Evolutionary conservation across 92 coral and sea anemone genomes (phyloP).

Genomic region (Galaxea fascicularis): DNA sequence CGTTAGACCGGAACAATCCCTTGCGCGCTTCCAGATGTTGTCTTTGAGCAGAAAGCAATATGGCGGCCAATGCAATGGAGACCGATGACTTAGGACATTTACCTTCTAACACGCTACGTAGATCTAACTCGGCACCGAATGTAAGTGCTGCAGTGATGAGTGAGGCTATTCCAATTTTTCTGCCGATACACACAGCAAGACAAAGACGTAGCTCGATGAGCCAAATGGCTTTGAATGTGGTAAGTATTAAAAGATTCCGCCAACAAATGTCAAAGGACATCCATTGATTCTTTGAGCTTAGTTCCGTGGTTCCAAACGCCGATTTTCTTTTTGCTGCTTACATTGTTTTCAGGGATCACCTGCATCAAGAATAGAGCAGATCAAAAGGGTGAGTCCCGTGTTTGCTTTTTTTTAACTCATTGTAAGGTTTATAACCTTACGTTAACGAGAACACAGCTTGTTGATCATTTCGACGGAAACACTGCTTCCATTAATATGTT

Average conservation of each 20-base stretch:
- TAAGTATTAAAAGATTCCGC: constrained; percentile 51
- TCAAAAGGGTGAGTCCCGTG: constrained; percentile 74
- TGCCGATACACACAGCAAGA: constrained; percentile 79
- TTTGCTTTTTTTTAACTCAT: background rate
- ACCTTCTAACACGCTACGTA: constrained; percentile 87
- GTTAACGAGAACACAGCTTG: too few species aligned
- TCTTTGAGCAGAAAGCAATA: constrained; percentile 67
- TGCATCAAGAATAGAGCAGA: constrained; percentile 91
- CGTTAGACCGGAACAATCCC: constrained; percentile 86
- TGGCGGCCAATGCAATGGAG: constrained; percentile 99
- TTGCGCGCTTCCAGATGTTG: constrained; percentile 88
- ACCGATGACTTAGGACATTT: constrained; percentile 93
- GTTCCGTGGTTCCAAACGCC: constrained; percentile 11
- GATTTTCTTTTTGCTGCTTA: constrained; percentile 36
- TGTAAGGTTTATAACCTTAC: background rate
- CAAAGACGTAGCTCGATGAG: constrained; percentile 94
- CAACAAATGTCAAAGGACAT: constrained; percentile 26
- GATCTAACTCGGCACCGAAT: constrained; percentile 99
- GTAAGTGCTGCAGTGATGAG: constrained; percentile 94
- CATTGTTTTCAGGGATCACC: constrained; percentile 81
- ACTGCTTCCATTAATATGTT: background rate
- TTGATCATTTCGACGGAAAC: background rate
- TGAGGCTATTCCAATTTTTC: constrained; percentile 80
- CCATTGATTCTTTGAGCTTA: background rate
- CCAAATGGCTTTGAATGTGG: constrained; percentile 76